Evolutionary conservation across 2,888 invertebrate species (phyloP).

Genomic region (Rotaria macrura): DNA sequence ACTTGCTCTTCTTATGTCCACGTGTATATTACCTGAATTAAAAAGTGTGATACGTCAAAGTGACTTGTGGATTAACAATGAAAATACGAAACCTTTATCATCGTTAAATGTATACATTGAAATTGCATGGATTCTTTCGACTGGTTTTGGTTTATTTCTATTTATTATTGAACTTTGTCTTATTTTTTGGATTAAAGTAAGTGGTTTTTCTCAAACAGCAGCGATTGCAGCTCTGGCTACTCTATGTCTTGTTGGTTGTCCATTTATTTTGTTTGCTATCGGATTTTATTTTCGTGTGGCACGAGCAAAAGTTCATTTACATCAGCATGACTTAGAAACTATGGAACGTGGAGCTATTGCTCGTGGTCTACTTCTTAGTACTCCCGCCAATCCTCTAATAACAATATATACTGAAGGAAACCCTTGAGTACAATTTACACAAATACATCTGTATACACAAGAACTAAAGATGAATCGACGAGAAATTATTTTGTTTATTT

Average conservation of each 20-base stretch:
- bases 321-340: background rate
- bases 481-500: too few relatives aligned
- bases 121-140: constrained; percentile 84
- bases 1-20: constrained; percentile 87
- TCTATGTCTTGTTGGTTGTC: background rate
- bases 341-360: constrained; percentile 8
- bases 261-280: constrained; percentile 1
- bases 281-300: constrained; percentile 12
- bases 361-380: background rate
- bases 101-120: constrained; percentile 57
- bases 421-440: background rate
- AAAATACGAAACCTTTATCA: background rate
- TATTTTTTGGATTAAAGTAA: constrained; percentile 16
- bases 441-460: background rate
- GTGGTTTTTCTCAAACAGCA: background rate
- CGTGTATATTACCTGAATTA: constrained; percentile 81
- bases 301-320: background rate
- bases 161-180: background rate
- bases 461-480: background rate
- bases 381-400: background rate
- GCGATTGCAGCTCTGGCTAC: background rate
- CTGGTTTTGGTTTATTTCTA: constrained; percentile 53
- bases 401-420: background rate
- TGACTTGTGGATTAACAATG: constrained; percentile 1
- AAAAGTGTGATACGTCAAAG: constrained; percentile 62